A percentile compares a stretch with the other conserved stretches of the same genome.
Evolutionary conservation across 2,888 invertebrate species (phyloP).

Genomic region (Synergus laeviventris): DNA sequence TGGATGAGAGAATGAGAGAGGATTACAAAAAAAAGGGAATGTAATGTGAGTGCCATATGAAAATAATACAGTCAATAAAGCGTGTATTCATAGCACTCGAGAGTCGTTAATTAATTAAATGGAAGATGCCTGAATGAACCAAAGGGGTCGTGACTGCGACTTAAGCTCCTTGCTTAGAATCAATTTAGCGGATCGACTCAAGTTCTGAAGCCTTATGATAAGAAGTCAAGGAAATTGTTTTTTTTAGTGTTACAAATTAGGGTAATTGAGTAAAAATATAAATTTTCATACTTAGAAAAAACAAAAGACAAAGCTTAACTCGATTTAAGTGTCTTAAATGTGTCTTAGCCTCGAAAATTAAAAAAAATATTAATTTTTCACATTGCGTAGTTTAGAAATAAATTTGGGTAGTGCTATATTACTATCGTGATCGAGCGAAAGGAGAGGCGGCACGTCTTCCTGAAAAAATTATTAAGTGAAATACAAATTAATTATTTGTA

Average conservation of each 20-base stretch:
- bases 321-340: too few species aligned
- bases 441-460: too few species aligned
- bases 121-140: slow-evolving; percentile 17
- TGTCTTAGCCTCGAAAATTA: too few species aligned
- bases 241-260: neutral
- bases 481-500: too few species aligned
- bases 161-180: slow-evolving; percentile 64
- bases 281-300: neutral
- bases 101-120: slow-evolving; percentile 52
- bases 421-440: too few species aligned
- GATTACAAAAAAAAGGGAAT: neutral
- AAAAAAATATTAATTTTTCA: too few species aligned
- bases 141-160: slow-evolving; percentile 60
- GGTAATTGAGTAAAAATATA: neutral
- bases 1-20: too few species aligned
- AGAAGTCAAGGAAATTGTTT: too few species aligned
- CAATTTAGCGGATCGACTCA: slow-evolving; percentile 66
- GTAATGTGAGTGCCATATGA: neutral
- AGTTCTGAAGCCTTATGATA: slow-evolving; percentile 36
- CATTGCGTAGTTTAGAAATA: too few species aligned
- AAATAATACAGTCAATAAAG: neutral
- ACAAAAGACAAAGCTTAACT: too few species aligned
- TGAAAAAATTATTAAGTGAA: too few species aligned
- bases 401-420: too few species aligned
- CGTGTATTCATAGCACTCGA: slow-evolving; percentile 38